Evolutionary conservation across 2,888 invertebrate genomes (phyloP), one percentile per base, ranked within the genome.

Genomic region (Byasa hedistus): DNA sequence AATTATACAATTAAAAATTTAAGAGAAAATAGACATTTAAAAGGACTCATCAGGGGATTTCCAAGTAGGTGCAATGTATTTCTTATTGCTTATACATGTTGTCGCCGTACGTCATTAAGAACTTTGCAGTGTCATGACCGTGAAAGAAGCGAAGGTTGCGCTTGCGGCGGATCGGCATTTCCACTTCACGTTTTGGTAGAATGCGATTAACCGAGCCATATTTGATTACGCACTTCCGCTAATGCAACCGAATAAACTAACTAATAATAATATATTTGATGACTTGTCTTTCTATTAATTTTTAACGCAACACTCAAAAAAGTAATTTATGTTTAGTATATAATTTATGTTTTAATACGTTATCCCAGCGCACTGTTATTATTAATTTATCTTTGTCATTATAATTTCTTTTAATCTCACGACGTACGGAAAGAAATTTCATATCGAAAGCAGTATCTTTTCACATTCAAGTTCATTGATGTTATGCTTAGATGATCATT

Each of bases 71-170:
- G 15, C 15, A 44, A 44, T 44, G 44, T 44, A 44, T 17, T 44
- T 17, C 19, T 44, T 44, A 44, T 44, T 44, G 17, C 19, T 44
- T 44, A 17, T 15, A 44, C 48, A n/a, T 21, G 51, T 60, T 21
- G 17, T 32, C 32, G 23, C 3, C 44, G 23, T 58, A 58, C 44
- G 58, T 58, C 44, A 19, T 17, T 44, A 22, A 63, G 17, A 56
- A 63, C 57, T 51, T 62, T 63, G 39, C 55, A 23, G 55, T 10
- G 55, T 44, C 44, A 44, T 56, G 57, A n/a, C 68, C 64, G 48
- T 64, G 69, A 68, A 60, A 57, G 65, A 60, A 65, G 65, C 4
- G 17, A 69, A 69, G 68, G 69, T 66, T 63, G 62, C 52, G 21
- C 48, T 17, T 23, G 60, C 62, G 51, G 60, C 60, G 56, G 59